A percentile compares a stretch with the other conserved stretches of the same genome.
These are phyloP conservation scores for Halisarca cf. caerulea DNA, from an alignment of 37 sponge, comb jelly and placozoan genomes.

Conservation along the genomic window DNA sequence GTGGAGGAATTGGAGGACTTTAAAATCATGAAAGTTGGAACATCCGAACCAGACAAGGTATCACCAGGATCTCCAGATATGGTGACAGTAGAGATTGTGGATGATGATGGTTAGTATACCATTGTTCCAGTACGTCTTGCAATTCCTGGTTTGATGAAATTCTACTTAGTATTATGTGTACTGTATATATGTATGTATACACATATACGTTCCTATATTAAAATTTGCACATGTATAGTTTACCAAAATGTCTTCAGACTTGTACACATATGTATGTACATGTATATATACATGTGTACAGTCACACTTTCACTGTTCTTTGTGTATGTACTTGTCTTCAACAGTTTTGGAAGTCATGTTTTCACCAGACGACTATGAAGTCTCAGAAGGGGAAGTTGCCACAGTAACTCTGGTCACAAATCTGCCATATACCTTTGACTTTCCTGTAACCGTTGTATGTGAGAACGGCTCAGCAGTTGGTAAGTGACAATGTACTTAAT, in stretches of 20 bases:
- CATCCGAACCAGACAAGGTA: not conserved
- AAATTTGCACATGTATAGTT: too few relatives aligned
- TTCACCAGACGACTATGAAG: not conserved
- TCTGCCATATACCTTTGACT: not conserved
- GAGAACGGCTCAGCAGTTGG: slow-evolving; percentile 11
- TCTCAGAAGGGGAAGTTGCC: not conserved
- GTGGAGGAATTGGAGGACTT: not conserved
- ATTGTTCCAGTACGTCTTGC: too few relatives aligned
- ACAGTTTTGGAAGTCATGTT: not conserved
- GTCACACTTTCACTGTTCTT: too few relatives aligned
- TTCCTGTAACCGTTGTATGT: not conserved
- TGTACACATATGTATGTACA: too few relatives aligned
- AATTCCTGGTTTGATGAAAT: too few relatives aligned
- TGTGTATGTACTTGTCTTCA: not conserved
- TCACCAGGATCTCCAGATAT: not conserved
- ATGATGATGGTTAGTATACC: slow-evolving; percentile 11
- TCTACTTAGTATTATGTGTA: too few relatives aligned
- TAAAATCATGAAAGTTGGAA: not conserved
- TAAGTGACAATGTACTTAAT: not conserved
- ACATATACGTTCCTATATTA: too few relatives aligned
- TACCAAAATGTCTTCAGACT: too few relatives aligned
- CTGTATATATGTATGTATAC: too few relatives aligned
- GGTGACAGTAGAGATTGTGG: not conserved
- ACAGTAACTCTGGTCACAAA: not conserved
- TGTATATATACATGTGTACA: too few relatives aligned